Evolutionary conservation across 2,888 invertebrate genomes (phyloP).

Genomic region (Bombylius major): DNA sequence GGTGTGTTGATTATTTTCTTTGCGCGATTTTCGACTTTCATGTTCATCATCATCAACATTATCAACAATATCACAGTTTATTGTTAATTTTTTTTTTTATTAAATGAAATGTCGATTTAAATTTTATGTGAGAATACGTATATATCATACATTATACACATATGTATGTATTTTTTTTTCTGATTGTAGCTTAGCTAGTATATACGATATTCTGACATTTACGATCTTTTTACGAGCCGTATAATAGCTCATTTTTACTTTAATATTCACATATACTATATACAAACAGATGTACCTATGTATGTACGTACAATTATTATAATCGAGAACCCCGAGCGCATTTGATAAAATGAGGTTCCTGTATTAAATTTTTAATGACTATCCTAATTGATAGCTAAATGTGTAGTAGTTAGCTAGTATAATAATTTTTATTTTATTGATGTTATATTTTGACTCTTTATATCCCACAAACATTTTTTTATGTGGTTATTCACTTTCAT

Average conservation of each 20-base stretch:
- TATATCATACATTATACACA: background rate
- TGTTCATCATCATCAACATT: no score
- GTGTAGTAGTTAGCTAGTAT: background rate
- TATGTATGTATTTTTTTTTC: background rate
- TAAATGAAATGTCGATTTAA: conserved; percentile 10
- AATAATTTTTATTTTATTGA: conserved; percentile 7
- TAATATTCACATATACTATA: conserved; percentile 5
- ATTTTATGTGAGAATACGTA: conserved; percentile 14
- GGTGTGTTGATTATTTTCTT: background rate
- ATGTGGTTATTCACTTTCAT: background rate
- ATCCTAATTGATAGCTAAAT: conserved; percentile 11
- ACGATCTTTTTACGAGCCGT: conserved; percentile 14
- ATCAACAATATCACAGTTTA: no score
- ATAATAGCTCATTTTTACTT: conserved; percentile 13
- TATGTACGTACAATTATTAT: background rate
- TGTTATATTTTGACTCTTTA: conserved; percentile 1
- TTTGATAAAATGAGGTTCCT: conserved; percentile 8
- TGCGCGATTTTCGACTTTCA: background rate
- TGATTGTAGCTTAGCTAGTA: no score
- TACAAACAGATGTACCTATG: no score
- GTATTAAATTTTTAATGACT: conserved; percentile 10
- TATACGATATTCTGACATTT: conserved; percentile 8
- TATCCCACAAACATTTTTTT: conserved; percentile 3
- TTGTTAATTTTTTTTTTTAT: no score
- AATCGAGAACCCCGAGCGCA: background rate